phyloP scores from a whole-genome alignment of 1,140 invertebrate genomes.

The Aphaenogaster ashmeadi region DNA sequence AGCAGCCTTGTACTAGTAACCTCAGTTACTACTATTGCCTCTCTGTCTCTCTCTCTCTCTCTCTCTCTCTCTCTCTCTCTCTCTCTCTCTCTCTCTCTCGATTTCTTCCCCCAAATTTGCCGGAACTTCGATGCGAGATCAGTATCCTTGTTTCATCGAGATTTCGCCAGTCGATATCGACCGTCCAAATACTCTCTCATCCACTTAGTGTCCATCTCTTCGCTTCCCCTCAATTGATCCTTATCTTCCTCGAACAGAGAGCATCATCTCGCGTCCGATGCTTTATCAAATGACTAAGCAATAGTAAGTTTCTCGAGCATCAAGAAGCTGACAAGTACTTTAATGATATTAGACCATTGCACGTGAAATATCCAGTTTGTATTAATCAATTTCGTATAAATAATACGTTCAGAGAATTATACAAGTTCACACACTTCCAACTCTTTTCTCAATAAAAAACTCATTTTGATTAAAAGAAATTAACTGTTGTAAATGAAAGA shows the following conservation, averaged over 20 bases:
- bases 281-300: conserved; percentile 33
- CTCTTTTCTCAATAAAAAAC: background rate
- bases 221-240: background rate
- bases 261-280: background rate
- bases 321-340: background rate
- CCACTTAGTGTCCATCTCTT: conserved; percentile 35
- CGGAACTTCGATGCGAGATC: conserved; percentile 49
- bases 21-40: background rate
- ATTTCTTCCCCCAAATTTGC: conserved; percentile 46
- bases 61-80: conserved; percentile 18
- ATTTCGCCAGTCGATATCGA: conserved; percentile 66
- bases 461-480: background rate
- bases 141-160: conserved; percentile 43
- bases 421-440: background rate
- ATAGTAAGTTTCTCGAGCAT: background rate
- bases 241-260: conserved; percentile 15
- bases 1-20: conserved; percentile 22
- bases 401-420: background rate
- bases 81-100: background rate
- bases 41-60: background rate
- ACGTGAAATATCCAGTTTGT: background rate
- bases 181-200: conserved; percentile 21
- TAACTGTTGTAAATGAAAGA: background rate
- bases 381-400: background rate
- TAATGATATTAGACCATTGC: background rate